Evolutionary conservation across 2,888 invertebrate species (phyloP), one percentile per base, ranked within the genome.

Genomic region (Eristalis arbustorum): DNA sequence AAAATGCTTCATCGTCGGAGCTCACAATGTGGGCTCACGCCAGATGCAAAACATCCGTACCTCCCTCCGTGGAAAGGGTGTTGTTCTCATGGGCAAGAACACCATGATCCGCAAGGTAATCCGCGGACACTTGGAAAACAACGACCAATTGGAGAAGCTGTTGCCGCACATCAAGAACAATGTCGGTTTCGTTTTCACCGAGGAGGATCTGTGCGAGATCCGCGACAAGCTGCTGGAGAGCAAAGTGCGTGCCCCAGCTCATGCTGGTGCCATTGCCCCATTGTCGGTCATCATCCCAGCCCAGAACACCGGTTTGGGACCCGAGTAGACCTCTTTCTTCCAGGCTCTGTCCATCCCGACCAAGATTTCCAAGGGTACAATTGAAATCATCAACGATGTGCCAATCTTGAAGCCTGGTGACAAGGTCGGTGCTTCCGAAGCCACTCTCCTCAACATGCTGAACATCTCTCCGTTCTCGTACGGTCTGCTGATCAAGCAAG

Each of bases 31-130:
- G 92, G 98, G 99, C 90, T 99, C 99, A 59, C 98, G 98, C 93
- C 99, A 99, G 94, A 99, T 99, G 99, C 99, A 99, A 94, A 98
- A 98, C 94, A 99, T 99, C 93, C 98, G 99, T 93, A 96, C 97
- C 93, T 97, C 98, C 31, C 95, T 99, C 82, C 96, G 99, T 89
- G 98, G 98, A 25, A 94, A 94, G 91, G 98, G 97, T 88, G 96
- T 98, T 85, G 97, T 98, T 61, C 95, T 99, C 90, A 99, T 99
- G 99, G 99, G 99, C 88, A 99, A 99, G 94, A 99, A 99, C 94
- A 99, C 99, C 91, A 99, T 99, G 99, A 99, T 99, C 97, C 96
- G 99, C 88, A 99, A 99, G 93, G 99, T 99, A 74, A 99, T 99
- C 93, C 96, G 98, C 90, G 99, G 99, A 75, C 99, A 99, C 93